Evolutionary conservation across 2,888 invertebrate species (phyloP), one percentile per base, ranked within the genome.

Genomic region (Harmothoe impar): DNA sequence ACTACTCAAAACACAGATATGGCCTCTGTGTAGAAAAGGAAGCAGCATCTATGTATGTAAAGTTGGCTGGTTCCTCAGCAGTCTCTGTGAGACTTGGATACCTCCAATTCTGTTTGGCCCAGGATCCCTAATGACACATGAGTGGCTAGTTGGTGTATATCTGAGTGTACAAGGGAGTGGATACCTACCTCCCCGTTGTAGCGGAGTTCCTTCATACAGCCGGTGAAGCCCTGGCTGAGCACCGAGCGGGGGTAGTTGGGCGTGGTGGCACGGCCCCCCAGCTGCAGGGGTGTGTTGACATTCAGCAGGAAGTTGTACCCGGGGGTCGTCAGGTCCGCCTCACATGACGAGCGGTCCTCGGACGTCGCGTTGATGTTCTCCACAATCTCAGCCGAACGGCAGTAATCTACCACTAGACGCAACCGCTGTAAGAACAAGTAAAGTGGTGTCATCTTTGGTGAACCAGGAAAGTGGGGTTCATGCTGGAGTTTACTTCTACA

Each of bases 241-340:
- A 89, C 33, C 10, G 43, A 12, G 23, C 54, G 17, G 25, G 91
- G 91, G 54, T 90, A 91, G 89, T 78, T 91, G 17, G 85, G 56
- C 7, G 54, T 43, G 15, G 89, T 86, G 35, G 93, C 93, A n/a
- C 98, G 98, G 52, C 96, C 94, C 90, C 99, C 99, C 91, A 99
- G 97, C 97, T 99, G 99, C 86, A 99, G 96, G 0, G 99, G 98
- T 0, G 98, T 97, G 96, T 99, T 98, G 0, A 99, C 98, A 96
- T 99, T 99, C 88, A 99, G 97, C 96, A 98, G 99, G 96, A 99
- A 98, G 95, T 98, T 98, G 96, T 99, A 99, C 0, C 99, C 98
- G 0, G 98, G 98, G 0, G 77, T 98, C n/a, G 97, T 97, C 52
- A 98, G 98, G 92, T 97, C 97, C 0, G 98, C 98, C 96, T 98